Evolutionary conservation across 2,113 vertebrate species (phyloP).

Genomic region (Boleophthalmus pectinirostris): DNA sequence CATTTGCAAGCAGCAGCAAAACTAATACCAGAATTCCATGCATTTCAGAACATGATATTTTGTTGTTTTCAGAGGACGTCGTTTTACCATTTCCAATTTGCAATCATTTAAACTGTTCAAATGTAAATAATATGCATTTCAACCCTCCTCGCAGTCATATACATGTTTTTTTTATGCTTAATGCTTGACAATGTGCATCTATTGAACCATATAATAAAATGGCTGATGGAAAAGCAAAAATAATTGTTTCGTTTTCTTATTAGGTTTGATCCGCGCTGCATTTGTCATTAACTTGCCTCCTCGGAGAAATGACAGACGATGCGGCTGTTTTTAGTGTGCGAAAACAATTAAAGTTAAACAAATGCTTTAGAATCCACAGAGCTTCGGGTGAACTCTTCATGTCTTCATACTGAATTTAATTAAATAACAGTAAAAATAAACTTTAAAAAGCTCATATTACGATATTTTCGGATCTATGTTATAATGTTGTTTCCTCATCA

Average conservation of each 20-base stretch:
- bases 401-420: background rate
- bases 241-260: background rate
- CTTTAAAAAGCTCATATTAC: background rate
- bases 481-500: too few species aligned
- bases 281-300: background rate
- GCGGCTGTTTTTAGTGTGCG: background rate
- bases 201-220: background rate
- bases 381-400: background rate
- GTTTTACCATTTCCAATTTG: too few species aligned
- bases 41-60: too few species aligned
- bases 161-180: background rate
- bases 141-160: background rate
- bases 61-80: background rate
- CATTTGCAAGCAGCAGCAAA: too few species aligned
- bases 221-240: background rate
- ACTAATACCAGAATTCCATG: too few species aligned
- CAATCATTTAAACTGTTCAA: background rate
- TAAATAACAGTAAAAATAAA: background rate
- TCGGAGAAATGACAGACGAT: background rate
- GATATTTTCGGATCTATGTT: too few species aligned
- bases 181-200: background rate
- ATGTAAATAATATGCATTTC: background rate
- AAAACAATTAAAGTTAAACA: background rate
- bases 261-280: background rate
- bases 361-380: background rate